A percentile compares a stretch with the other conserved stretches of the same genome.
These are phyloP conservation scores for Ciconia stormi DNA, from an alignment of 2,113 vertebrate species.

Conservation along the genomic window DNA sequence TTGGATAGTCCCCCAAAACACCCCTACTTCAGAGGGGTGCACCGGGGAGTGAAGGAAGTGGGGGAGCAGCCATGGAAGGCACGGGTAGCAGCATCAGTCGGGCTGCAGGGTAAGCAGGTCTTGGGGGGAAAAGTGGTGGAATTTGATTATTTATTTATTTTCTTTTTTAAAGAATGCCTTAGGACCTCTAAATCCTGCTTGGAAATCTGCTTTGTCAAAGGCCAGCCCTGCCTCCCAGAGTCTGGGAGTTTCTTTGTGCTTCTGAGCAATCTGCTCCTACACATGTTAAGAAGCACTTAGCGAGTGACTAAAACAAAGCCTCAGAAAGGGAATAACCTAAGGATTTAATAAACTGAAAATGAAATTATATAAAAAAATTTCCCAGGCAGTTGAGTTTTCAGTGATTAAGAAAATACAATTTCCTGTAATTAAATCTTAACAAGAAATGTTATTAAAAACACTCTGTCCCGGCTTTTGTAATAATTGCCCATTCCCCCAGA, in stretches of 20 bases:
- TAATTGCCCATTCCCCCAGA: slow-evolving; percentile 81
- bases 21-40: neutral
- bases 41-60: neutral
- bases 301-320: slow-evolving; percentile 71
- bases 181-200: neutral
- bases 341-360: slow-evolving; percentile 84
- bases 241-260: neutral
- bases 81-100: neutral
- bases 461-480: slow-evolving; percentile 80
- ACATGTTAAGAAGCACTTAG: slow-evolving; percentile 77
- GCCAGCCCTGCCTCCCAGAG: neutral
- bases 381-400: slow-evolving; percentile 81
- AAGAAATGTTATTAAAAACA: slow-evolving; percentile 86
- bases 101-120: neutral
- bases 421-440: slow-evolving; percentile 87
- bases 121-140: neutral
- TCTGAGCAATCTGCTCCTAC: slow-evolving; percentile 19
- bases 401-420: slow-evolving; percentile 86
- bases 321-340: slow-evolving; percentile 79
- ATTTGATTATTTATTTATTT: neutral
- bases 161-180: neutral
- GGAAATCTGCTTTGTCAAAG: neutral
- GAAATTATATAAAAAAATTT: slow-evolving; percentile 77
- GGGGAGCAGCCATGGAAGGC: neutral
- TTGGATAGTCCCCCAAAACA: neutral